Conservation (phyloP, 2,113 vertebrate species). For the Campylomormyrus numenius region DNA sequence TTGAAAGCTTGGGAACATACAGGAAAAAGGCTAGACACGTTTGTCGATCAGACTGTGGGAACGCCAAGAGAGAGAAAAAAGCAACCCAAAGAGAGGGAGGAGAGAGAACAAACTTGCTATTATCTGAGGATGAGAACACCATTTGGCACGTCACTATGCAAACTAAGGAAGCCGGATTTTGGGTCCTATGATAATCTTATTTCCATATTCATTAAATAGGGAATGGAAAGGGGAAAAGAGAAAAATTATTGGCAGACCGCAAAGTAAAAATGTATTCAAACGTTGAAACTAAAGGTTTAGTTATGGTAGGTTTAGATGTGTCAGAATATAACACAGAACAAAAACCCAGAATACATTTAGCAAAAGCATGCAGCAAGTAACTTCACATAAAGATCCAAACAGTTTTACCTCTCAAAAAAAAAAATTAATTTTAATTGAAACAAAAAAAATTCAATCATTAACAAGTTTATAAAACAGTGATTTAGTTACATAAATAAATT, state of each 20-base stretch:
- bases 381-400: slow-evolving; percentile 8
- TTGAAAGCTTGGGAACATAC: background rate
- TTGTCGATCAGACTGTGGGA: background rate
- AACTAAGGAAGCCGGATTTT: background rate
- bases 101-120: background rate
- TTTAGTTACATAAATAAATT: slow-evolving; percentile 99
- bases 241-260: background rate
- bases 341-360: background rate
- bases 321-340: background rate
- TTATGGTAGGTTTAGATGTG: background rate
- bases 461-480: slow-evolving; percentile 99
- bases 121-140: background rate
- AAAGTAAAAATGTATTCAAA: background rate
- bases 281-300: background rate
- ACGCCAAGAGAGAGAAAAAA: background rate
- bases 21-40: background rate
- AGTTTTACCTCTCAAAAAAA: slow-evolving; percentile 72
- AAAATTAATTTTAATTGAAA: slow-evolving; percentile 98
- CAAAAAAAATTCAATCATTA: slow-evolving; percentile 93
- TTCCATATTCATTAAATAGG: background rate
- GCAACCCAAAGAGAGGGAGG: too few relatives aligned
- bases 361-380: background rate
- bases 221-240: background rate
- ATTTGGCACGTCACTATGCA: slow-evolving; percentile 1
- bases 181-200: background rate